A percentile compares a stretch with the other conserved stretches of the same genome.
Conservation (phyloP, 2,797 vertebrate genomes). For the Ceyx erithaca region DNA sequence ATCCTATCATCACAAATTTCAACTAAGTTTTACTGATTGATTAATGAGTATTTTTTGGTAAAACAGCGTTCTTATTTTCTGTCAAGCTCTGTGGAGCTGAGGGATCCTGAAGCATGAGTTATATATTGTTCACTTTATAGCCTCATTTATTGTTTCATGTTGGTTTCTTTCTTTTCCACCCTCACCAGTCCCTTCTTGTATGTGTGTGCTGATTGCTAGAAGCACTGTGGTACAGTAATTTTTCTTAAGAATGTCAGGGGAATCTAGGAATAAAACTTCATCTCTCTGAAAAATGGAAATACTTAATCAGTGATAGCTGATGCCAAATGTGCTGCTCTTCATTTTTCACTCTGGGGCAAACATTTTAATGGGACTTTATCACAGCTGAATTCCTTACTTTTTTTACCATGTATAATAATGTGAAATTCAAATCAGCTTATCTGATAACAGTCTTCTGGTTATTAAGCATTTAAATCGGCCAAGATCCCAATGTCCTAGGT, state of each 20-base stretch:
- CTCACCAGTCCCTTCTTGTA: rapidly evolving
- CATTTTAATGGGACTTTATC: background rate
- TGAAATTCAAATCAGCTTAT: background rate
- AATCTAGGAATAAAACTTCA: background rate
- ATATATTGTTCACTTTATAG: background rate
- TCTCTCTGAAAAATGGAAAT: background rate
- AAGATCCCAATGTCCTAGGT: background rate
- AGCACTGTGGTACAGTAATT: background rate
- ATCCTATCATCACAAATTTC: background rate
- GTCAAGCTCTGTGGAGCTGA: background rate
- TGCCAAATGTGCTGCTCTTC: background rate
- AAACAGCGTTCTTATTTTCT: background rate
- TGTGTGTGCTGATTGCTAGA: background rate
- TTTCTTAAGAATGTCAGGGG: background rate
- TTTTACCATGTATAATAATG: background rate
- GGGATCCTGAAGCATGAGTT: background rate
- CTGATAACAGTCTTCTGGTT: background rate
- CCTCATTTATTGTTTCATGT: background rate
- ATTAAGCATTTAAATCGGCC: background rate
- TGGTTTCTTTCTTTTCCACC: background rate
- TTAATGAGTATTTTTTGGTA: background rate
- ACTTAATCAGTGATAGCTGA: background rate
- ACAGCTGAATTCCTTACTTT: background rate
- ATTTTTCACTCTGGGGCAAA: background rate
- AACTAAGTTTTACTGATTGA: background rate